Evolutionary conservation across 1,140 invertebrate species (phyloP).

Genomic region (Heliconius congener): DNA sequence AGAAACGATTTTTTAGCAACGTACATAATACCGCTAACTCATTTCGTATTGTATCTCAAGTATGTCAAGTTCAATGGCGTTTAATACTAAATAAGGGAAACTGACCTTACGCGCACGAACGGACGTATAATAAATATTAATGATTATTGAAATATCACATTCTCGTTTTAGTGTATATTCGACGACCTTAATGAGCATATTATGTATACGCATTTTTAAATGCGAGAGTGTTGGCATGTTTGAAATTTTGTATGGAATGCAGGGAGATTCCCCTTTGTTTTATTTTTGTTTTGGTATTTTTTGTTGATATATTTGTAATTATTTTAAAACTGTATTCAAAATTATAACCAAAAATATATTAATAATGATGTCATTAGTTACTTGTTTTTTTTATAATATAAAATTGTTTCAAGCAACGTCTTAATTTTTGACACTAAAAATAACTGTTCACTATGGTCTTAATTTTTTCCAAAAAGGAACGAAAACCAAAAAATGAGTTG

Average conservation of each 20-base stretch:
- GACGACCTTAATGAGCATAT: neutral
- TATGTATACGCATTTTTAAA: neutral
- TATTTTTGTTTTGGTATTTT: too few relatives aligned
- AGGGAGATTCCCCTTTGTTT: neutral
- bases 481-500: too few relatives aligned
- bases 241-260: neutral
- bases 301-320: neutral
- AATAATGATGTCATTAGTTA: too few relatives aligned
- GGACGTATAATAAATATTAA: slow-evolving; percentile 1
- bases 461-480: too few relatives aligned
- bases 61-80: slow-evolving; percentile 20
- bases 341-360: too few relatives aligned
- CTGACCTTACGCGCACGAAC: neutral
- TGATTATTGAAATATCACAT: slow-evolving; percentile 13
- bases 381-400: too few relatives aligned
- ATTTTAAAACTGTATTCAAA: too few relatives aligned
- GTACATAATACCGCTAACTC: neutral
- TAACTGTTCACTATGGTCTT: too few relatives aligned
- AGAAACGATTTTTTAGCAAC: too few relatives aligned
- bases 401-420: too few relatives aligned
- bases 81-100: neutral
- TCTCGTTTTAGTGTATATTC: slow-evolving; percentile 1
- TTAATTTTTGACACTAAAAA: too few relatives aligned
- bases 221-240: neutral
- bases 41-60: neutral